Percentiles rank a stretch among this genome's conserved stretches.
phyloP scores from a whole-genome alignment of 2,888 invertebrate species.

The Dasypogon diadema region DNA sequence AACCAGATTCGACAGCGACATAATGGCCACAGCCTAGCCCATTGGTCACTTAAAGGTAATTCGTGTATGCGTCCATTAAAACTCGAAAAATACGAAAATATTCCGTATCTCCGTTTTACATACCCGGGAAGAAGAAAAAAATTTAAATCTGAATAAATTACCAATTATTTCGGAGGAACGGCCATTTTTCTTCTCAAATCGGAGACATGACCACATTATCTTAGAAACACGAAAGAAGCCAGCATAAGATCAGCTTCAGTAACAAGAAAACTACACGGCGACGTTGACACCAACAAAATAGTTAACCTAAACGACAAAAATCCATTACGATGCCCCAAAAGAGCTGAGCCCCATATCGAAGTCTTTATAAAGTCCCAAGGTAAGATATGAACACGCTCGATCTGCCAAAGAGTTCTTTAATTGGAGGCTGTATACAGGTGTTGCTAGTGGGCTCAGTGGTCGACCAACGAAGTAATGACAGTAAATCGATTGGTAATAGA shows the following conservation, averaged over 20 bases:
- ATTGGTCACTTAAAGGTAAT: conserved; percentile 34
- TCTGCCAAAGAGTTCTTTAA: conserved; percentile 27
- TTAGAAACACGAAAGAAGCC: conserved; percentile 26
- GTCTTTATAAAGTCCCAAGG: background rate
- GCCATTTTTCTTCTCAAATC: conserved; percentile 56
- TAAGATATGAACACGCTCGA: conserved; percentile 6
- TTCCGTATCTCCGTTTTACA: conserved; percentile 42
- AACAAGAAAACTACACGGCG: background rate
- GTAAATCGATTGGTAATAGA: conserved; percentile 41
- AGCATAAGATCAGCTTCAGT: conserved; percentile 17
- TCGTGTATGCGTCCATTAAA: conserved; percentile 36
- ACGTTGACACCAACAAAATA: conserved; percentile 45
- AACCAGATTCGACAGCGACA: conserved; percentile 5
- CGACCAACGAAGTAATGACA: background rate
- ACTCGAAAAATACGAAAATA: conserved; percentile 25
- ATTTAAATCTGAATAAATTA: conserved; percentile 62
- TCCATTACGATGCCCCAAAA: conserved; percentile 44
- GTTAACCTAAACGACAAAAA: conserved; percentile 45
- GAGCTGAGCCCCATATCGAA: conserved; percentile 8
- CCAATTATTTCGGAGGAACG: conserved; percentile 60
- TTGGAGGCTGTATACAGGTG: conserved; percentile 35
- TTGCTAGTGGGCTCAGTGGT: background rate
- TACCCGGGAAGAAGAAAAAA: conserved; percentile 34
- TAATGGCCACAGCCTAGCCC: conserved; percentile 21
- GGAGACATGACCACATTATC: conserved; percentile 51